Base-by-base conservation (phyloP, 1,140 invertebrate species). In the Coptotermes formosanus region DNA sequence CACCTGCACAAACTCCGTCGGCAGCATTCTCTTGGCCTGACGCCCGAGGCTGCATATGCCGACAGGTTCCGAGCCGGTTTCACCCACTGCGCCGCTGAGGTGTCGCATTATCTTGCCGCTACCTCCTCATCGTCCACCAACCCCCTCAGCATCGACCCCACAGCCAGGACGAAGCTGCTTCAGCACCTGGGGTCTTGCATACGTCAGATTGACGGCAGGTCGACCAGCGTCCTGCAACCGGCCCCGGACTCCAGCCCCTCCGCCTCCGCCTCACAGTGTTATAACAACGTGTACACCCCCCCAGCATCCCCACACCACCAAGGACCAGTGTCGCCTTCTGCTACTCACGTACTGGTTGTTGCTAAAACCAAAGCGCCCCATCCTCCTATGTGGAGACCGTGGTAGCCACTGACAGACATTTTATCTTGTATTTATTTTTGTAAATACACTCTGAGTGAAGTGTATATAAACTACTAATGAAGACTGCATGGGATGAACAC, bases 31-130 rank as follows among this genome's bases (percentile, higher is more conserved):
- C 91, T 96, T 9, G 93, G 94, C 32, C 92, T 94, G 52, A 95
- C 94, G 89, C 94, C 95, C 1, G 93, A 94, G 45, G 93, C 94
- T 87, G 94, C 89, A 25, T 88, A 96, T 88, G 94, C 95, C 30
- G 97, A 97, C 90, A 94, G 97, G 87, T 98, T 97, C 92, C 93
- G 96, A 85, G 95, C 97, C 87, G 97, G 97, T 82, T 98, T 97
- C 91, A 96, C 96, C 86, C 97, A 98, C 89, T 98, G 97, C 90
- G 97, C 97, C 82, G 96, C 96, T 89, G 97, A 98, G 92, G 97
- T 98, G 85, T 97, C 96, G 89, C 94, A 96, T 86, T 98, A 96
- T 90, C 91, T 99, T 88, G 95, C 96, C n/a, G 93, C 95, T 83
- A 94, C 96, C 86, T 8, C 59, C 59, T 8, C 59, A 3, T 64